Evolutionary conservation across 2,113 vertebrate species (phyloP), one percentile per base, ranked within the genome.

Genomic region (Oreochromis spilurus): DNA sequence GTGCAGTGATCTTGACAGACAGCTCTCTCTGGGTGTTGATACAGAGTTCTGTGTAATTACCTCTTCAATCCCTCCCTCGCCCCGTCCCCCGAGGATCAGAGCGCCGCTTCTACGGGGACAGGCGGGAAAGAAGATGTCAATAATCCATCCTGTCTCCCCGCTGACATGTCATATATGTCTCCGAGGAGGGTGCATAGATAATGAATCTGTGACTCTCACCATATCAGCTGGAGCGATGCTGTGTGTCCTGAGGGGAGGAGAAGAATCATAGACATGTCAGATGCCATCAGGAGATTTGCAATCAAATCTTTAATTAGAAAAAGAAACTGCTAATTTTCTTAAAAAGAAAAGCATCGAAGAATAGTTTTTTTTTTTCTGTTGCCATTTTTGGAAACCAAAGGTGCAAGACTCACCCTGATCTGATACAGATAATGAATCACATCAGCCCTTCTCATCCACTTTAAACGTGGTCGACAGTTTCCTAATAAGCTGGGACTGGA

Each of bases 91-190:
- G 81, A 87, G 91, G 91, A 91, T 91, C 89, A 83, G 91, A n/a
- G 75, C 38, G 54, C 43, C 11, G 78, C 78, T 93, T 92, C 94
- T 85, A 81, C 87, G 60, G 93, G 91, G 94, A 91, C 82, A 85
- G 84, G 55, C 87, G 6, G 83, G 78, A 53, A 87, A 81, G 87
- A 90, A 91, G 89, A 95, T 95, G 94, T 94, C 95, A 96, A 96
- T 95, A 95, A 94, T 91, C 92, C 86, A 81, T 89, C 84, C 90
- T 79, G 79, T 77, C 84, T 82, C 79, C 85, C 88, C 21, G 19
- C 89, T 91, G 92, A 93, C 93, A 94, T 93, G 93, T 84, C 92
- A 91, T 85, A 93, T 93, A 90, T 89, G 93, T 92, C 88, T 91
- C 88, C 7, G 14, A 82, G 87, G 89, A 93, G 86, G 90, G 75